Evolutionary conservation across 1,140 invertebrate species (phyloP).

Genomic region (Diploscapter pachys): DNA sequence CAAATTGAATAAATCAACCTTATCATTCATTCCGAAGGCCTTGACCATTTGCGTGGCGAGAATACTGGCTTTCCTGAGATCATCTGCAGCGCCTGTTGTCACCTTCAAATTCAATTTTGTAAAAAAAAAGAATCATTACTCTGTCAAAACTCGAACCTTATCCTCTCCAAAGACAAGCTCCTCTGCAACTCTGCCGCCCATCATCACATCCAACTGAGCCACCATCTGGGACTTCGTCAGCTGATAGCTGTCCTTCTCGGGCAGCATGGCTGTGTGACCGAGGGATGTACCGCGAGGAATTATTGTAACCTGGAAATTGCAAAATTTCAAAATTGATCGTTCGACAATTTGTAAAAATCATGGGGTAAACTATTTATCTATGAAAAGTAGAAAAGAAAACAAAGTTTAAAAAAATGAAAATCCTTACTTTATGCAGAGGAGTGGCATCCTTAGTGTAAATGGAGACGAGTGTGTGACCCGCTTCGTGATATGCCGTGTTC

Average conservation of each 20-base stretch:
- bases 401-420: background rate
- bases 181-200: slow-evolving; percentile 95
- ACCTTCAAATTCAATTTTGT: slow-evolving; percentile 59
- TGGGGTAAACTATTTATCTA: too few relatives aligned
- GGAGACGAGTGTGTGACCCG: slow-evolving; percentile 90
- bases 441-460: slow-evolving; percentile 84
- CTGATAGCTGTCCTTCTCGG: slow-evolving; percentile 83
- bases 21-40: slow-evolving; percentile 90
- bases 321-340: too few relatives aligned
- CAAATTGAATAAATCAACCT: slow-evolving; percentile 50
- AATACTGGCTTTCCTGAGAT: slow-evolving; percentile 77
- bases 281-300: slow-evolving; percentile 82
- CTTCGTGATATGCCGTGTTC: slow-evolving; percentile 95
- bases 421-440: slow-evolving; percentile 77
- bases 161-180: slow-evolving; percentile 90
- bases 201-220: slow-evolving; percentile 89
- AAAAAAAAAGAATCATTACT: background rate
- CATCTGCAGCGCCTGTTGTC: slow-evolving; percentile 77
- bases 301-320: slow-evolving; percentile 70
- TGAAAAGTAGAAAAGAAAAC: too few relatives aligned
- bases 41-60: slow-evolving; percentile 93
- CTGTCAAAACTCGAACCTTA: slow-evolving; percentile 64
- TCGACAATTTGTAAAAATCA: background rate
- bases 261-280: slow-evolving; percentile 84
- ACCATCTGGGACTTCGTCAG: slow-evolving; percentile 83